phyloP scores from a whole-genome alignment of 2,113 vertebrate genomes.

The Misgurnus mizolepis region DNA sequence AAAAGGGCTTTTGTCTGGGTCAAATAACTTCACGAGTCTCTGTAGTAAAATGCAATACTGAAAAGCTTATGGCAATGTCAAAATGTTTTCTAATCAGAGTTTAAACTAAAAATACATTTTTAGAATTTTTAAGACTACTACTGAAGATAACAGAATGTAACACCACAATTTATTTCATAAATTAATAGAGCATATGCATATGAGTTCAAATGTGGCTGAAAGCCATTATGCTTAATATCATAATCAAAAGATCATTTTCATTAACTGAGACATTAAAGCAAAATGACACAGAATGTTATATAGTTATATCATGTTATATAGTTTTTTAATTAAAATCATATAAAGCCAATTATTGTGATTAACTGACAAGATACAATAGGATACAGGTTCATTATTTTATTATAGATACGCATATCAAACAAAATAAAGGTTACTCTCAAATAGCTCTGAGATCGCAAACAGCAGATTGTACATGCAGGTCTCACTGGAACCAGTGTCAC shows the following conservation, averaged over 20 bases:
- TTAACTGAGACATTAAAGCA: background rate
- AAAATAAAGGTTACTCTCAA: no score
- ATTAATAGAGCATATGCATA: background rate
- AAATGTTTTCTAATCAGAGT: no score
- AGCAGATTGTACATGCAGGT: background rate
- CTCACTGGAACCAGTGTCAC: background rate
- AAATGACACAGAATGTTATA: background rate
- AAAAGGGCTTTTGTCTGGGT: constrained; percentile 5
- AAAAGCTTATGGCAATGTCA: no score
- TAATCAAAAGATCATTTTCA: background rate
- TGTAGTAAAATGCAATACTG: no score
- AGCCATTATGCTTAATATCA: background rate
- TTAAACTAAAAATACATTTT: no score
- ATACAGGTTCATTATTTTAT: background rate
- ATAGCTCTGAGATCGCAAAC: constrained; percentile 15
- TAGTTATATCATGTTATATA: no score
- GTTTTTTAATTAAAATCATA: background rate
- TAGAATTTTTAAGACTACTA: no score
- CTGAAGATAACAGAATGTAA: no score
- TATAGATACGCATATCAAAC: background rate
- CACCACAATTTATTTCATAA: no score
- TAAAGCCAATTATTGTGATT: background rate
- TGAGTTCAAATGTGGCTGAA: background rate
- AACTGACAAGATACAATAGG: background rate
- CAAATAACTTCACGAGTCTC: background rate